These are phyloP conservation scores for Thaumetopoea pityocampa DNA, from an alignment of 1,140 invertebrate genomes.

Conservation along the genomic window DNA sequence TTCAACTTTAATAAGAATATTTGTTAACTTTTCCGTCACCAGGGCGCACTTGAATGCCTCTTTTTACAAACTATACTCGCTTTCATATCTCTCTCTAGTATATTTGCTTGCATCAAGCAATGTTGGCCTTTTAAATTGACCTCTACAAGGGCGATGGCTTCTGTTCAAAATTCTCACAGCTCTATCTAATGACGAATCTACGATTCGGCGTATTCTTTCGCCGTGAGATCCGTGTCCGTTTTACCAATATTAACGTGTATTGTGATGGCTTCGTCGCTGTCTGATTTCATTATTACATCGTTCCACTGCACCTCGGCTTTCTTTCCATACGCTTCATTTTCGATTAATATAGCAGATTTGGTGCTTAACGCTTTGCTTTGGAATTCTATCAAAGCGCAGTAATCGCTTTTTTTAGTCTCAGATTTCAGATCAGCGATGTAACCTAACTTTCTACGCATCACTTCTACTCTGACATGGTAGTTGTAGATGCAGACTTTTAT, in stretches of 20 bases:
- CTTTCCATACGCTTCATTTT: slow-evolving; percentile 64
- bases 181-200: no score
- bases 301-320: slow-evolving; percentile 68
- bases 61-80: no score
- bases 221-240: slow-evolving; percentile 36
- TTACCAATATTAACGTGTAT: slow-evolving; percentile 66
- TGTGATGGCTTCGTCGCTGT: slow-evolving; percentile 63
- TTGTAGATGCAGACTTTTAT: slow-evolving; percentile 72
- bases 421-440: slow-evolving; percentile 55
- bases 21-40: no score
- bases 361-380: slow-evolving; percentile 61
- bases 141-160: no score
- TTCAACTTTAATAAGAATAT: no score
- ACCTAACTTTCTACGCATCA: slow-evolving; percentile 59
- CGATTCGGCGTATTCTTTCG: slow-evolving; percentile 40
- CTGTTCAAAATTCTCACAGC: no score
- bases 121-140: no score
- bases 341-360: slow-evolving; percentile 64
- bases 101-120: no score
- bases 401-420: slow-evolving; percentile 60
- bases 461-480: slow-evolving; percentile 63
- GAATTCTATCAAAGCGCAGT: slow-evolving; percentile 65
- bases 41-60: no score
- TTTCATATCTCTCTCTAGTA: no score
- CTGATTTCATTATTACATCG: slow-evolving; percentile 58